These are phyloP conservation scores for Ceratina japonica DNA, from an alignment of 1,140 invertebrate species.

Conservation along the genomic window DNA sequence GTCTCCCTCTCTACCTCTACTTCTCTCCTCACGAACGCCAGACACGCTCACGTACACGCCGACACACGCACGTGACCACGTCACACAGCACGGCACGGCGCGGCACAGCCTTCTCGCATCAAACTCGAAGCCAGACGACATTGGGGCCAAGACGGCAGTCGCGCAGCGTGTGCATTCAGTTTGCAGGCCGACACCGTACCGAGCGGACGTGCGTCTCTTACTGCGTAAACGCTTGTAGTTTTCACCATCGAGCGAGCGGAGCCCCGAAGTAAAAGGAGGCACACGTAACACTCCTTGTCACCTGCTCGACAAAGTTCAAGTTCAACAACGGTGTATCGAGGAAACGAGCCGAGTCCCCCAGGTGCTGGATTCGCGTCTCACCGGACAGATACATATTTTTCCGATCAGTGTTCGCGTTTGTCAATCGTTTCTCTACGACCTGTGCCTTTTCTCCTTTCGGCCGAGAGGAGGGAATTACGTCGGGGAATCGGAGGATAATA, in stretches of 20 bases:
- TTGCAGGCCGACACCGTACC: conserved; percentile 69
- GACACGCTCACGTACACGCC: conserved; percentile 26
- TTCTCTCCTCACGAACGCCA: not conserved
- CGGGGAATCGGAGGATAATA: too few species aligned
- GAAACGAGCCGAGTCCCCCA: too few species aligned
- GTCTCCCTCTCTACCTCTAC: too few species aligned
- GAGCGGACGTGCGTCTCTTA: conserved; percentile 64
- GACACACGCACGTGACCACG: conserved; percentile 41
- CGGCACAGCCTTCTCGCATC: conserved; percentile 58
- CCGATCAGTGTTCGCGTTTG: too few species aligned
- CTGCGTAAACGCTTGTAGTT: not conserved
- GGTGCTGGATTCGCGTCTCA: too few species aligned
- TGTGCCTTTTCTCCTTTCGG: too few species aligned
- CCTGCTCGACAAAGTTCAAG: not conserved
- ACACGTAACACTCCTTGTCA: not conserved
- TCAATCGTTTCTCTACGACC: too few species aligned
- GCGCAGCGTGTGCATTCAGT: conserved; percentile 72
- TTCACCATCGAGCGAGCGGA: too few species aligned
- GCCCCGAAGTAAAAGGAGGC: not conserved
- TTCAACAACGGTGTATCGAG: not conserved
- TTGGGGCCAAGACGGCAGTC: conserved; percentile 68
- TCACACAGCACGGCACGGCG: too few species aligned
- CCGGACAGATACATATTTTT: too few species aligned
- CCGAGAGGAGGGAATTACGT: too few species aligned
- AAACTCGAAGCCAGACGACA: conserved; percentile 71